Evolutionary conservation across 1,140 invertebrate genomes (phyloP).

Genomic region (Camponotus pennsylvanicus): DNA sequence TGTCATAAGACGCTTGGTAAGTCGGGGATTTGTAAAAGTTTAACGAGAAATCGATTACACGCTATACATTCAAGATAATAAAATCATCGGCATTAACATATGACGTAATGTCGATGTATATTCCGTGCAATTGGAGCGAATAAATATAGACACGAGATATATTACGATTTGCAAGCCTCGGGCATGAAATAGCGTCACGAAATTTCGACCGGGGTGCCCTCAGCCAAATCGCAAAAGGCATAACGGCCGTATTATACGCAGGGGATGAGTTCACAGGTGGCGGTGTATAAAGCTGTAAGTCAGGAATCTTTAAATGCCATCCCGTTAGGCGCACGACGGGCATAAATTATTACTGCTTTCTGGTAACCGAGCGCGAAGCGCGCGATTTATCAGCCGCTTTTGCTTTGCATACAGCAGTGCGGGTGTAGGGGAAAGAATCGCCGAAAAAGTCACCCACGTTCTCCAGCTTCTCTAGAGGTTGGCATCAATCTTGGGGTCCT

Average conservation of each 20-base stretch:
- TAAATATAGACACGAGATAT: background rate
- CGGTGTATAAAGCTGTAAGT: slow-evolving; percentile 69
- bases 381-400: slow-evolving; percentile 76
- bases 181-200: background rate
- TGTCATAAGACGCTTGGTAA: background rate
- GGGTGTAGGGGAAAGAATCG: slow-evolving; percentile 58
- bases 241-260: slow-evolving; percentile 55
- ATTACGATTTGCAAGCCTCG: background rate
- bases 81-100: slow-evolving; percentile 8
- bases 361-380: slow-evolving; percentile 67
- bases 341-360: slow-evolving; percentile 80
- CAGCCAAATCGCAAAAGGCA: background rate
- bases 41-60: background rate
- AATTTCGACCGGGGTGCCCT: slow-evolving; percentile 26
- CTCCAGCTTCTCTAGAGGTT: background rate
- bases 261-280: slow-evolving; percentile 52
- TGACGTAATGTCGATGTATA: slow-evolving; percentile 3
- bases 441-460: slow-evolving; percentile 69
- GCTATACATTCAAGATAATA: background rate
- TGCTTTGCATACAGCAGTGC: slow-evolving; percentile 60
- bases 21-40: background rate
- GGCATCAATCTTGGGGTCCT: background rate
- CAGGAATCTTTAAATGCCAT: slow-evolving; percentile 79
- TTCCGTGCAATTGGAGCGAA: background rate
- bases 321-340: slow-evolving; percentile 75